Evolutionary conservation across 2,113 vertebrate genomes (phyloP).

Genomic region (Prolemur simus): DNA sequence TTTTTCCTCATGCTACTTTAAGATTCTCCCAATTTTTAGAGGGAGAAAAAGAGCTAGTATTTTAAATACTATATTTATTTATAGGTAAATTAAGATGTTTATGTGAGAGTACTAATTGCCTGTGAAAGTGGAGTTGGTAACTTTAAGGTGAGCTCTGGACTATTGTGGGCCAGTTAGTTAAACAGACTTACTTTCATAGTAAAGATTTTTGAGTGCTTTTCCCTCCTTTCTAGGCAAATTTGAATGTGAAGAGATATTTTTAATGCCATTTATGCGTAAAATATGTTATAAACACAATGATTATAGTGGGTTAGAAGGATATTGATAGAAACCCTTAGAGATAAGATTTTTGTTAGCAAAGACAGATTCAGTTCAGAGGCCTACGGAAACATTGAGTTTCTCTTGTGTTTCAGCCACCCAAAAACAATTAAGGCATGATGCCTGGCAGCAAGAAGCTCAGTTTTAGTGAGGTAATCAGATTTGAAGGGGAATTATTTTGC

Average conservation of each 20-base stretch:
- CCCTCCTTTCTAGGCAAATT: neutral
- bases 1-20: neutral
- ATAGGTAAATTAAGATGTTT: conserved; percentile 7
- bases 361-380: neutral
- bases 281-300: neutral
- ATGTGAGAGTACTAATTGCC: neutral
- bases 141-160: neutral
- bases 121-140: conserved; percentile 43
- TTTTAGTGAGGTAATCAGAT: conserved; percentile 38
- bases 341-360: conserved; percentile 21
- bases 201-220: neutral
- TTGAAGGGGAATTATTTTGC: conserved; percentile 1
- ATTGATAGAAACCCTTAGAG: neutral
- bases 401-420: neutral
- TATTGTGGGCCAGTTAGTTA: neutral
- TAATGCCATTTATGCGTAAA: neutral
- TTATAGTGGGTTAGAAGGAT: neutral
- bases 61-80: conserved; percentile 41
- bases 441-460: neutral
- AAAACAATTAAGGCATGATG: neutral
- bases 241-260: neutral
- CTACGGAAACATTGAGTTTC: neutral
- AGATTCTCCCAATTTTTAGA: neutral
- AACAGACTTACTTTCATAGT: neutral
- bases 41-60: neutral